Evolutionary conservation across 2,888 invertebrate species (phyloP).

Genomic region (Drosophila birchii): DNA sequence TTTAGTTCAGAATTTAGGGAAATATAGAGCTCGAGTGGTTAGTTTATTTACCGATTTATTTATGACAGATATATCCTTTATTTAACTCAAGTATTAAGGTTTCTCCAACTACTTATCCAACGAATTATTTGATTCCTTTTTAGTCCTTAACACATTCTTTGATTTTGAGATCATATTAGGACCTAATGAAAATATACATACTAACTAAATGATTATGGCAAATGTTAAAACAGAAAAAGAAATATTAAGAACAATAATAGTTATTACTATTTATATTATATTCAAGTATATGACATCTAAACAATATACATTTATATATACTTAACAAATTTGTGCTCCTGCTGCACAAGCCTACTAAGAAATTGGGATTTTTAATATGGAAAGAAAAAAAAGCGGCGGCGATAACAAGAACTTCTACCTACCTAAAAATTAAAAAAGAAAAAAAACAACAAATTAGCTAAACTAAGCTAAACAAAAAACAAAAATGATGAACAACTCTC

Average conservation of each 20-base stretch:
- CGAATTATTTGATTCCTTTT: constrained; percentile 21
- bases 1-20: constrained; percentile 5
- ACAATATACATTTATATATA: constrained; percentile 63
- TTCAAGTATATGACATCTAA: constrained; percentile 73
- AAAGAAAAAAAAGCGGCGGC: constrained; percentile 31
- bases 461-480: constrained; percentile 28
- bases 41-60: not conserved
- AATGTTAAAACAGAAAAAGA: constrained; percentile 75
- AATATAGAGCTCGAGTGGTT: constrained; percentile 18
- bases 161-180: constrained; percentile 70
- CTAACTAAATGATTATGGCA: constrained; percentile 67
- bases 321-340: constrained; percentile 64
- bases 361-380: constrained; percentile 59
- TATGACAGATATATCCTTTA: not conserved
- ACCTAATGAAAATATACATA: constrained; percentile 72
- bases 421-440: constrained; percentile 14
- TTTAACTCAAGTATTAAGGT: constrained; percentile 59
- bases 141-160: constrained; percentile 34
- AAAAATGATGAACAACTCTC: constrained; percentile 39
- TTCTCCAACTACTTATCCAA: constrained; percentile 52
- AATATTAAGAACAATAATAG: constrained; percentile 85
- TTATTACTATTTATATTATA: constrained; percentile 85
- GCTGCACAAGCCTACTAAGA: constrained; percentile 62
- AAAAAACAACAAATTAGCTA: constrained; percentile 31
- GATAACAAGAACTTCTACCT: constrained; percentile 36